These are phyloP conservation scores for Eciton burchellii DNA, from an alignment of 1,140 invertebrate species.

Conservation along the genomic window DNA sequence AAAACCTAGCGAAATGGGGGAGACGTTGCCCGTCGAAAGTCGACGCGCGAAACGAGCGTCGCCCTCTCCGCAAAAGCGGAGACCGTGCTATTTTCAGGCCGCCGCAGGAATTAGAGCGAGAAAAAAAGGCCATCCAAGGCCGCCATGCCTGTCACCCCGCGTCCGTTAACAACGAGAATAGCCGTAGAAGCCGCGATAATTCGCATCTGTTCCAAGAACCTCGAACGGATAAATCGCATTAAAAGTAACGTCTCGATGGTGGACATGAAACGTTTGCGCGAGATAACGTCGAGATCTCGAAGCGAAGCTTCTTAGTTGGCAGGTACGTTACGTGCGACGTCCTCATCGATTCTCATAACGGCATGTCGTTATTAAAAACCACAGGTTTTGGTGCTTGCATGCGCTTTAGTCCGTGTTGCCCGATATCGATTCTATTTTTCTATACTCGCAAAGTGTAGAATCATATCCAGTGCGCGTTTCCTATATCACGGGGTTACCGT, in stretches of 20 bases:
- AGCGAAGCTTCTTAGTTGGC: not conserved
- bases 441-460: not conserved
- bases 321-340: too few relatives aligned
- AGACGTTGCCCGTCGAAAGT: not conserved
- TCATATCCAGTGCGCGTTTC: too few relatives aligned
- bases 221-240: not conserved
- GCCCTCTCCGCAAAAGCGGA: not conserved
- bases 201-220: not conserved
- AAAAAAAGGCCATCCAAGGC: conserved; percentile 32
- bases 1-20: conserved; percentile 20
- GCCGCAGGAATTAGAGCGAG: conserved; percentile 56
- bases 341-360: too few relatives aligned
- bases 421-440: too few relatives aligned
- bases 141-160: not conserved
- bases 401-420: too few relatives aligned
- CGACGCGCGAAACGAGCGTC: conserved; percentile 16
- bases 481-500: not conserved
- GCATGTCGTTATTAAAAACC: too few relatives aligned
- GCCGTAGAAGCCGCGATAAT: conserved; percentile 1
- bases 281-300: not conserved
- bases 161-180: conserved; percentile 21
- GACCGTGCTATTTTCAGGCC: conserved; percentile 30
- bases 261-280: too few relatives aligned
- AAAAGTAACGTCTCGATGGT: too few relatives aligned
- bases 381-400: too few relatives aligned